These are phyloP conservation scores for Poecilia latipinna DNA, from an alignment of 2,113 vertebrate genomes.

Conservation along the genomic window DNA sequence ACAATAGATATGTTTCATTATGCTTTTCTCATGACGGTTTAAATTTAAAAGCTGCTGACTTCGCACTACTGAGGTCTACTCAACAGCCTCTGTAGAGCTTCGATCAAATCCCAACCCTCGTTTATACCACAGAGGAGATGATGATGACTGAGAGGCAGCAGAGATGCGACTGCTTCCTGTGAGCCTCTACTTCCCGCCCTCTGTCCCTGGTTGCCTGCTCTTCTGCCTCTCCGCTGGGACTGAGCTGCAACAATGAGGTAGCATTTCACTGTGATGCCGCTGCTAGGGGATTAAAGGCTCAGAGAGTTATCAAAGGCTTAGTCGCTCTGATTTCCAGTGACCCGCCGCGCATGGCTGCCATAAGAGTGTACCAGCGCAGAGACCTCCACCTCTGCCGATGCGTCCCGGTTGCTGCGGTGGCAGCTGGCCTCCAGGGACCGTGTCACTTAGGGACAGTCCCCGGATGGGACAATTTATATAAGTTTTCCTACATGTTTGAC, in stretches of 20 bases:
- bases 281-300: constrained; percentile 77
- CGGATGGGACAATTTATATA: constrained; percentile 12
- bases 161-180: constrained; percentile 23
- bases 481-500: constrained; percentile 6
- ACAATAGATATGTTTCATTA: constrained; percentile 45
- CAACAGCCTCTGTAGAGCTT: constrained; percentile 21
- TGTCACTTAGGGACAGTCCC: constrained; percentile 13
- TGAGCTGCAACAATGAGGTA: constrained; percentile 76
- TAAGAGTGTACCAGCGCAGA: constrained; percentile 52
- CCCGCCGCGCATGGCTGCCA: constrained; percentile 57
- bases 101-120: constrained; percentile 11
- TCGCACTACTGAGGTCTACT: constrained; percentile 21
- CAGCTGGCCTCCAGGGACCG: constrained; percentile 23
- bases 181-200: background rate
- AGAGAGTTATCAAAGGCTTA: constrained; percentile 82
- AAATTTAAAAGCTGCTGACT: constrained; percentile 50
- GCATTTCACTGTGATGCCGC: constrained; percentile 75
- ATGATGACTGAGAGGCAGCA: constrained; percentile 8
- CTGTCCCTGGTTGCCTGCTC: constrained; percentile 31
- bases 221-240: constrained; percentile 38
- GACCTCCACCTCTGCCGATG: constrained; percentile 40
- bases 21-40: constrained; percentile 39
- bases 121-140: constrained; percentile 7
- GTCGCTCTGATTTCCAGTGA: constrained; percentile 71
- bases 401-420: constrained; percentile 20